Evolutionary conservation across 2,888 invertebrate genomes (phyloP).

Genomic region (Meta bourneti): DNA sequence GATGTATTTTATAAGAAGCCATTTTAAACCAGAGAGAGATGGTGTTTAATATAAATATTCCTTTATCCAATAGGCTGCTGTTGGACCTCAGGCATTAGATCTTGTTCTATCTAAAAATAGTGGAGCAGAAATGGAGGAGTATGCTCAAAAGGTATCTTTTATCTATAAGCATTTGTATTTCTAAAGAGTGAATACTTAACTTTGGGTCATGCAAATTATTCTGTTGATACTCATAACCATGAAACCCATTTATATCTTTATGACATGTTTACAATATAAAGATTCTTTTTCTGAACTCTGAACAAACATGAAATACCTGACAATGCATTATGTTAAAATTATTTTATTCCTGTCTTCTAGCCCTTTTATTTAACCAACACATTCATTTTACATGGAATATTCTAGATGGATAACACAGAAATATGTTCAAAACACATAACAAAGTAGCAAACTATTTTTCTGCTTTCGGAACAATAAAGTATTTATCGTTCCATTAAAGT

Average conservation of each 20-base stretch:
- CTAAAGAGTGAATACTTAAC: background rate
- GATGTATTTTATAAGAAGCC: too few species aligned
- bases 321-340: too few species aligned
- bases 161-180: background rate
- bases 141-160: conserved; percentile 61
- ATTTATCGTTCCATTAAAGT: too few species aligned
- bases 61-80: conserved; percentile 83
- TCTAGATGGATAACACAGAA: too few species aligned
- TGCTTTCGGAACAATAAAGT: too few species aligned
- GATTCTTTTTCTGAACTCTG: too few species aligned
- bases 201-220: background rate
- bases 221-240: background rate
- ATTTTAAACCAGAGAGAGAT: background rate
- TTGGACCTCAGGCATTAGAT: conserved; percentile 85
- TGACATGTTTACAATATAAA: background rate
- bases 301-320: too few species aligned
- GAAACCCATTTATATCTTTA: background rate
- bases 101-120: conserved; percentile 57
- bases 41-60: background rate
- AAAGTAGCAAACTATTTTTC: too few species aligned
- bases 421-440: too few species aligned
- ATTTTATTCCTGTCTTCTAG: too few species aligned
- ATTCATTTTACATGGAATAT: too few species aligned
- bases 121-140: conserved; percentile 46
- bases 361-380: too few species aligned